phyloP scores from a whole-genome alignment of 2,113 vertebrate genomes.

The Rhynchopsitta pachyrhyncha region DNA sequence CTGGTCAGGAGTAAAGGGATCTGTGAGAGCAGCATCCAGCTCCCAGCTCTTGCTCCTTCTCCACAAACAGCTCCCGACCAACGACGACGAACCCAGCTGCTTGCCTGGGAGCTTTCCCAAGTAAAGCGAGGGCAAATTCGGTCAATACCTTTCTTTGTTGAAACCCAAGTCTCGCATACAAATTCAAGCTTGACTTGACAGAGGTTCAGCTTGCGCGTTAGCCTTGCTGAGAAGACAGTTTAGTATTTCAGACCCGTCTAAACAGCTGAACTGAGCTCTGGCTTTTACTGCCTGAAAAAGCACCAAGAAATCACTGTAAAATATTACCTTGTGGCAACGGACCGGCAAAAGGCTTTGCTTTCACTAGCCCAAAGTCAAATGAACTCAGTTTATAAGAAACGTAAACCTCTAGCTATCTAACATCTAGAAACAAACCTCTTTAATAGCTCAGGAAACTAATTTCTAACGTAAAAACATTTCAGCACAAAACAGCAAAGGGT shows the following conservation, averaged over 20 bases:
- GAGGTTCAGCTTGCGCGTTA: not conserved
- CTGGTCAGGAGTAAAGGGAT: not conserved
- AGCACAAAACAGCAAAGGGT: not conserved
- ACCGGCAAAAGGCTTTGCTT: not conserved
- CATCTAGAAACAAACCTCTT: not conserved
- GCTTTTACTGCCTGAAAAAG: not conserved
- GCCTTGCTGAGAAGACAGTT: not conserved
- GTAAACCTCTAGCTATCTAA: not conserved
- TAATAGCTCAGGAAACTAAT: not conserved
- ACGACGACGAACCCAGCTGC: not conserved
- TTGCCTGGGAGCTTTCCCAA: not conserved
- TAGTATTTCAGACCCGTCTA: not conserved
- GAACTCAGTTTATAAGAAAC: not conserved
- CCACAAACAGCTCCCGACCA: not conserved
- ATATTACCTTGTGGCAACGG: not conserved
- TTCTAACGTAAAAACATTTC: not conserved
- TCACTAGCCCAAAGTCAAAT: not conserved
- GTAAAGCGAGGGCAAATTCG: accelerated
- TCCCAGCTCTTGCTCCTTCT: not conserved
- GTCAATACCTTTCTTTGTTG: not conserved
- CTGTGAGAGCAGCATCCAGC: not conserved
- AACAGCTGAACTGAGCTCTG: not conserved
- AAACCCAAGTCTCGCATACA: not conserved
- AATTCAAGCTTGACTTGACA: not conserved
- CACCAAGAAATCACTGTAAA: not conserved